Conservation (phyloP, 2,888 invertebrate species). For the Morpho helenor region DNA sequence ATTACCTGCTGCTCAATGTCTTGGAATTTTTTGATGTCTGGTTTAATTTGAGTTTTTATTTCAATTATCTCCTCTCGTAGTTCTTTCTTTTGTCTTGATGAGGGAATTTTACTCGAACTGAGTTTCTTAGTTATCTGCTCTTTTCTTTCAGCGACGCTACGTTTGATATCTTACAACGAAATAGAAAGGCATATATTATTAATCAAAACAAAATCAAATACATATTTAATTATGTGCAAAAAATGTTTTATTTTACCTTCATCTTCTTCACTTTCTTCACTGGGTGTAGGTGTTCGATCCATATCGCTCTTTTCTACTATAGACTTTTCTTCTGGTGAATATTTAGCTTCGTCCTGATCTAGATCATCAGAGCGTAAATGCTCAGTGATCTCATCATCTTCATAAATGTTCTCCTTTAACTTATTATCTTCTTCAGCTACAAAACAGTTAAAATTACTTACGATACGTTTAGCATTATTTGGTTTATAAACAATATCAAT, state of each 20-base stretch:
- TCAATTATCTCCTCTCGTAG: conserved; percentile 86
- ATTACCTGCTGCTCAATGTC: conserved; percentile 71
- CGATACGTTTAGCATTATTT: background rate
- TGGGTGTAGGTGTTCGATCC: conserved; percentile 69
- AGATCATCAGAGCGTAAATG: conserved; percentile 58
- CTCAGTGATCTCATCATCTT: conserved; percentile 59
- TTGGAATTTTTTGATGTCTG: conserved; percentile 74
- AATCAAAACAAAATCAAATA: conserved; percentile 8
- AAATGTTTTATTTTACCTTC: conserved; percentile 48
- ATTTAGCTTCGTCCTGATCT: conserved; percentile 84
- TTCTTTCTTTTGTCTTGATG: conserved; percentile 86
- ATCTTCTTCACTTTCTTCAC: conserved; percentile 76
- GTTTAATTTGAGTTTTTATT: conserved; percentile 83
- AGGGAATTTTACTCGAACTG: conserved; percentile 84
- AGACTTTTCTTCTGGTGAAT: conserved; percentile 89
- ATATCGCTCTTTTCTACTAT: conserved; percentile 83
- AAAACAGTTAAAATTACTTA: background rate
- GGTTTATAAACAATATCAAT: too few relatives aligned
- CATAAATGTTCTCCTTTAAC: conserved; percentile 62
- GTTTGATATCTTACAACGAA: conserved; percentile 69
- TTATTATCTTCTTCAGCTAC: conserved; percentile 73
- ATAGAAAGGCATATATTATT: background rate
- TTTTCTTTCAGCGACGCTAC: conserved; percentile 87
- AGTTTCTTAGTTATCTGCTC: conserved; percentile 87
- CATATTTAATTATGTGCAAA: background rate